These are phyloP conservation scores for Aproaerema taeniolella DNA, from an alignment of 2,888 invertebrate genomes.

Conservation along the genomic window DNA sequence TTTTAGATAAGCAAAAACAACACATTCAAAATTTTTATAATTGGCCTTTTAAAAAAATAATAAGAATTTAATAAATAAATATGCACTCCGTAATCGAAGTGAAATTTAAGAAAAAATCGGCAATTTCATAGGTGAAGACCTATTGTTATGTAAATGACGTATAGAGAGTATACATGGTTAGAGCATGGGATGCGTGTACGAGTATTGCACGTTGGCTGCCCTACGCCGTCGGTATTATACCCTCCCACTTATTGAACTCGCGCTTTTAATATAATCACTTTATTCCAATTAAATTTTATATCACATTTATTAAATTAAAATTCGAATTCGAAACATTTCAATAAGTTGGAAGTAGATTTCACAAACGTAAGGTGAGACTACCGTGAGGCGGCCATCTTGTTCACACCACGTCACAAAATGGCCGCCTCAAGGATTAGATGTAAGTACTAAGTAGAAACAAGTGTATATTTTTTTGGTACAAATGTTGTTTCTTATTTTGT, in stretches of 20 bases:
- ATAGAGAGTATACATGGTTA: constrained; percentile 30
- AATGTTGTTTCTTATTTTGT: constrained; percentile 55
- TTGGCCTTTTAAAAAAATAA: no score
- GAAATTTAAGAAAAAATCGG: no score
- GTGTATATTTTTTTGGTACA: constrained; percentile 55
- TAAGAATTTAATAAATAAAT: no score
- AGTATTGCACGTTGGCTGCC: constrained; percentile 41
- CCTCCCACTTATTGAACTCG: constrained; percentile 27
- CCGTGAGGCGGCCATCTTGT: constrained; percentile 59
- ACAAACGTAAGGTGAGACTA: constrained; percentile 44
- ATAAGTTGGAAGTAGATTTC: constrained; percentile 29
- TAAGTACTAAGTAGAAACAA: constrained; percentile 64
- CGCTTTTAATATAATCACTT: no score
- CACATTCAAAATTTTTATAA: no score
- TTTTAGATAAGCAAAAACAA: no score
- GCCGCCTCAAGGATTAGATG: constrained; percentile 51
- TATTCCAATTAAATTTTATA: not conserved
- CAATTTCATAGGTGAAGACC: no score
- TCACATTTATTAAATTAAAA: not conserved
- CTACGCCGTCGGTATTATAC: constrained; percentile 29
- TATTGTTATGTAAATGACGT: no score
- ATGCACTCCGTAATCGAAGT: no score
- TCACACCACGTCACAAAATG: constrained; percentile 46
- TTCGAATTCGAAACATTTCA: constrained; percentile 20
- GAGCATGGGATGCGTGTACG: constrained; percentile 40